Percentiles rank a stretch among this genome's conserved stretches.
Evolutionary conservation across 2,113 vertebrate species (phyloP).

Genomic region (Oostethus manadensis): DNA sequence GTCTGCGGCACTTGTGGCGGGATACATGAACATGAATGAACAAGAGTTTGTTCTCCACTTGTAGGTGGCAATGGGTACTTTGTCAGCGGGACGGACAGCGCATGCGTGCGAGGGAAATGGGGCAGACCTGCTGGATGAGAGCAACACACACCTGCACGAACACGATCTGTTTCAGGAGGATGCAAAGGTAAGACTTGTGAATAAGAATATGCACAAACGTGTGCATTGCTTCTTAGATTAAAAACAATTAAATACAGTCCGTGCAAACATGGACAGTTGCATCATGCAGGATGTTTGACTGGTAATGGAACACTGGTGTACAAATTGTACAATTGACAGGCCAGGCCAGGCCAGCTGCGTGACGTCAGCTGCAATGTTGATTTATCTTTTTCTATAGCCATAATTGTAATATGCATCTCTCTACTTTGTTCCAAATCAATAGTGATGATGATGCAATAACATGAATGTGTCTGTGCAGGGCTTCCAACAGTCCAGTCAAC

Average conservation of each 20-base stretch:
- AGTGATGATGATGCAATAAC: not conserved
- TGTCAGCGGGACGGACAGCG: slow-evolving; percentile 29
- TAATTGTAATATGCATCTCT: not conserved
- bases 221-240: too few relatives aligned
- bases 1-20: too few relatives aligned
- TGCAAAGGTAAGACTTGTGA: slow-evolving; percentile 75
- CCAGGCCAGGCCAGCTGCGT: not conserved
- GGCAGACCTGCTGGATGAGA: slow-evolving; percentile 10
- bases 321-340: not conserved
- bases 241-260: too few relatives aligned
- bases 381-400: not conserved
- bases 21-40: too few relatives aligned
- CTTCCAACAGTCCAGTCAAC: slow-evolving; percentile 73
- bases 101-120: slow-evolving; percentile 1
- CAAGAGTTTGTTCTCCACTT: not conserved
- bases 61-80: slow-evolving; percentile 47
- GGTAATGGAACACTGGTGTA: not conserved
- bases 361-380: too few relatives aligned
- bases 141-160: slow-evolving; percentile 43
- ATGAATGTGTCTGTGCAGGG: slow-evolving; percentile 60
- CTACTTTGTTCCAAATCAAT: not conserved
- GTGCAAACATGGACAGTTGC: not conserved
- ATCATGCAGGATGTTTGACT: not conserved
- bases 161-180: slow-evolving; percentile 93
- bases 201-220: too few relatives aligned